These are phyloP conservation scores for Gymnoscopelus microlampas DNA, from an alignment of 2,797 vertebrate species.

Conservation along the genomic window DNA sequence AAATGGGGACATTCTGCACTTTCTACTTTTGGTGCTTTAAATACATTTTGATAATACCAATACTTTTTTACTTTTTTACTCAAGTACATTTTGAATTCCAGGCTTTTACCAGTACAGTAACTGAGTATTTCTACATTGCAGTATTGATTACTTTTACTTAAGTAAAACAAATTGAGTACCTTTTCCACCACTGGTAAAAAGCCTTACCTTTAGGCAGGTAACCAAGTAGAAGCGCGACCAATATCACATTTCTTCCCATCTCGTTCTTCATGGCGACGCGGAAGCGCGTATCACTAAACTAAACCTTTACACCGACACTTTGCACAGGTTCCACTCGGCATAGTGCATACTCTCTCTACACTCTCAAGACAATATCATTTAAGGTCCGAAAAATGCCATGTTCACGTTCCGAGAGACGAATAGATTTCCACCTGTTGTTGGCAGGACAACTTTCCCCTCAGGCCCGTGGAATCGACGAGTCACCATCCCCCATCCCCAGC, in stretches of 20 bases:
- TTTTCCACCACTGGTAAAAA: not conserved
- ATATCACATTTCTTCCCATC: constrained; percentile 68
- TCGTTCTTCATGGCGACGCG: constrained; percentile 38
- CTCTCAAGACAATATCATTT: too few relatives aligned
- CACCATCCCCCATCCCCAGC: constrained; percentile 47
- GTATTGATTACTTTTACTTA: too few relatives aligned
- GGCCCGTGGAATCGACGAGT: not conserved
- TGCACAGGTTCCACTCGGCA: constrained; percentile 13
- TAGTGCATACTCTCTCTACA: not conserved
- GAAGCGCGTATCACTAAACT: constrained; percentile 25
- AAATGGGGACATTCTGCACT: too few relatives aligned
- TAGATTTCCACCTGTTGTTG: not conserved
- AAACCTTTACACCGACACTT: constrained; percentile 1
- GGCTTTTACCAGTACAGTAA: too few relatives aligned
- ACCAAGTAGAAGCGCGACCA: constrained; percentile 63
- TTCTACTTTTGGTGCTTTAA: too few relatives aligned
- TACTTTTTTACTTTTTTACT: too few relatives aligned
- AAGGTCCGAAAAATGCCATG: too few relatives aligned
- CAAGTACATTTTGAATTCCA: too few relatives aligned
- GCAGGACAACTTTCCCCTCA: constrained; percentile 6
- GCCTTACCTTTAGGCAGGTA: constrained; percentile 73
- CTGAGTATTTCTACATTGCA: too few relatives aligned
- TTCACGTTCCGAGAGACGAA: not conserved
- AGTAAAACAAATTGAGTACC: too few relatives aligned
- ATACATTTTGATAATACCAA: too few relatives aligned